Base-by-base conservation (phyloP, 2,113 vertebrate genomes). In the Notiomystis cincta region DNA sequence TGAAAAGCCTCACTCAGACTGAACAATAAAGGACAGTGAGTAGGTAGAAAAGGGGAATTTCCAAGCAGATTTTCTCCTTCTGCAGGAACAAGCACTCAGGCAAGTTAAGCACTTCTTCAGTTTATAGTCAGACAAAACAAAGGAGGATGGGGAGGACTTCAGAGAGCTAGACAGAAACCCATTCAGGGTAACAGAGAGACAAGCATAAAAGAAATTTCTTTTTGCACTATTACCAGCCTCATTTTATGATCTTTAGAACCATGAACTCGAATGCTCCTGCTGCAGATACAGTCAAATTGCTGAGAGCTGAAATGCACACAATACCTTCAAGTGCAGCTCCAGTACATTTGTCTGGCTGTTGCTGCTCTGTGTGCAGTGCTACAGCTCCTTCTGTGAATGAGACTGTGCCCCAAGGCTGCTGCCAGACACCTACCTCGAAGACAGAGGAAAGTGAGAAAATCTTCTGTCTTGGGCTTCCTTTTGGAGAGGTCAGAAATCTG, bases 371-470 rank as follows among this genome's bases (percentile, higher is more conserved):
- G 21, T 1, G 24, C 1, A 0, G n/a, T 14, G 22, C 53, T 71
- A 72, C 1, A 1, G 45, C 54, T 82, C 13, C 0, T 24, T 33
- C 66, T 45, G 48, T 14, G 35, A 50, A 44, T 10, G 8, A 87
- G 35, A 37, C 40, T 11, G 19, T 33, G 28, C 62, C 30, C 37
- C 4, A 6, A 10, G 3, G 20, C 30, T 50, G 51, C 35, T 37
- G 44, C 1, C 0, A 35, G 18, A 67, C 28, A 85, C 98, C 95
- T 98, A 99, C 99, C 99, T 99, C 99, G 98, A 97, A 99, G 99
- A 98, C 99, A 99, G 98, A 99, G 99, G 98, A 99, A 99, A 76
- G 99, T 99, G 96, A 99, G 99, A 97, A 99, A 99, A 98, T 99
- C 99, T 98, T 99, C 99, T 30, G 99, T 99, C 98, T 99, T 99